Base-by-base conservation (phyloP, 2,113 vertebrate genomes). In the Dasyprocta punctata region DNA sequence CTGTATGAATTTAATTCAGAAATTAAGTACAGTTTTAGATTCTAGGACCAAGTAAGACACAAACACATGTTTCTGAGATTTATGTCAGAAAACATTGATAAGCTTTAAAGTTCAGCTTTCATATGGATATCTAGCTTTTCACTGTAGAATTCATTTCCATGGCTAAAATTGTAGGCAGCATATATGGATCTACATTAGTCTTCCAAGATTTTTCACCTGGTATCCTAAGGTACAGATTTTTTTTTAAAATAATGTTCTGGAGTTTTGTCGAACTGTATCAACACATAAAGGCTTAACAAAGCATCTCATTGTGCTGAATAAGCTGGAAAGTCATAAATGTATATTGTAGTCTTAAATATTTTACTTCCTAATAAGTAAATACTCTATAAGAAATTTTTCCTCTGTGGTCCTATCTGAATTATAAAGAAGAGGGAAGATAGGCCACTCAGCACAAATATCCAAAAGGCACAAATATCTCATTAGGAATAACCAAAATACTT, bases 311-410 rank as follows among this genome's bases (percentile, higher is more conserved):
- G 44, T 28, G 71, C 30, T n/a, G n/a, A 83, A 56, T 94, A 95
- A 95, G 75, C 47, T 87, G n/a, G 56, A 94, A 94, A 61, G 22
- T 94, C 56, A 93, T 78, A 86, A 67, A 77, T 33, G 81, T 93
- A 67, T 95, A 69, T 71, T 90, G 26, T n/a, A 95, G 28, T 91
- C 69, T 82, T 91, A 94, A 94, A 95, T 96, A 86, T 92, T 93
- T 96, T 96, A 86, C 81, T 86, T 95, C 73, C 80, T 92, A 92
- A 84, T 93, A 90, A 86, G 60, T 16, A 95, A 28, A 65, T 65
- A n/a, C 33, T 93, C 12, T 89, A 2, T 58, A 86, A 89, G 78
- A 67, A 88, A 69, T 84, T 92, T 84, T 90, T 81, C 63, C 73
- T 77, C 49, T 49, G 3, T 86, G 44, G 24, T 75, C 41, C 33